Evolutionary conservation across 2,888 invertebrate species (phyloP).

Genomic region (Gymnoscelis rufifasciata): DNA sequence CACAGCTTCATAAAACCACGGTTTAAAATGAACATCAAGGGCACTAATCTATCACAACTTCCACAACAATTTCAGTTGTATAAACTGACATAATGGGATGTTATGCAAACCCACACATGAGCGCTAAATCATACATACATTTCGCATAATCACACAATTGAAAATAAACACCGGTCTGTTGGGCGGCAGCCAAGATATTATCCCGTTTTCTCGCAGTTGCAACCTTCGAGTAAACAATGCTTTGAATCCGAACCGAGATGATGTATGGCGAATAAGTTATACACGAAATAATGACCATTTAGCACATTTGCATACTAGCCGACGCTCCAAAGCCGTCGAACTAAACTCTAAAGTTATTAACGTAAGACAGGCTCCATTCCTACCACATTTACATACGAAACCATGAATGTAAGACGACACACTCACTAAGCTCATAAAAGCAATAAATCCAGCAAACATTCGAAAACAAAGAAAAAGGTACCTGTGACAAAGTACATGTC

Average conservation of each 20-base stretch:
- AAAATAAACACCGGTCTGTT: conserved; percentile 27
- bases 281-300: conserved; percentile 9
- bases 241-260: conserved; percentile 18
- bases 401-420: background rate
- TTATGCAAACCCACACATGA: conserved; percentile 18
- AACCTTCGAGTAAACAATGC: conserved; percentile 25
- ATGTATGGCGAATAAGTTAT: conserved; percentile 18
- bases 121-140: conserved; percentile 23
- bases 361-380: no score
- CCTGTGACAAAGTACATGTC: conserved; percentile 2
- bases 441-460: background rate
- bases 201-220: conserved; percentile 22
- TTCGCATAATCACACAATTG: conserved; percentile 30
- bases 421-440: background rate
- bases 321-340: no score
- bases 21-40: no score
- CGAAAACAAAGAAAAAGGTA: conserved; percentile 3
- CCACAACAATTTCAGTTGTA: no score
- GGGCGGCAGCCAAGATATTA: conserved; percentile 27
- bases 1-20: no score
- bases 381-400: no score
- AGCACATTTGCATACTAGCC: background rate
- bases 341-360: no score
- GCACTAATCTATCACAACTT: no score
- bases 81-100: conserved; percentile 20